phyloP scores from a whole-genome alignment of 2,888 invertebrate species.

The Sympetrum striolatum region DNA sequence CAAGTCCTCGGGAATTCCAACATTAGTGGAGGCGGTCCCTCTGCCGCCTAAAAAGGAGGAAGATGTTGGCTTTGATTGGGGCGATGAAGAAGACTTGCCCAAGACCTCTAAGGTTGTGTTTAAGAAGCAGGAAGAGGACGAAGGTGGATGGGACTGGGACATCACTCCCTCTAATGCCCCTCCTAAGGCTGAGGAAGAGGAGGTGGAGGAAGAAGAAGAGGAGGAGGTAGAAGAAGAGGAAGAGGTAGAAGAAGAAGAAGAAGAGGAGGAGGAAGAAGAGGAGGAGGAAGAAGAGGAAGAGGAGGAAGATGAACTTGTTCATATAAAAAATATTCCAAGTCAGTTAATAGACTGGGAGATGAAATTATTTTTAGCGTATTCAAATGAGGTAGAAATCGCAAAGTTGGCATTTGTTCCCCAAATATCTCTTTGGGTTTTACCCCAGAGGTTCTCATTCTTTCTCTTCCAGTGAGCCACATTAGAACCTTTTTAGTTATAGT shows the following conservation, averaged over 20 bases:
- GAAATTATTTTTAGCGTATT: not conserved
- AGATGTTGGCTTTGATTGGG: constrained; percentile 37
- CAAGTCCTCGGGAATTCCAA: constrained; percentile 58
- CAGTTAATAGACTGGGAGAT: not conserved
- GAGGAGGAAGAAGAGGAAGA: constrained; percentile 57
- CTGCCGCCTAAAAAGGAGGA: not conserved
- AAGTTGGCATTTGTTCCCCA: too few species aligned
- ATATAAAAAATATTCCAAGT: constrained; percentile 13
- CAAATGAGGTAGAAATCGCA: too few species aligned
- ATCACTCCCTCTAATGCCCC: not conserved
- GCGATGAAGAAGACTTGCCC: constrained; percentile 34
- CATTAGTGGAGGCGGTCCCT: not conserved
- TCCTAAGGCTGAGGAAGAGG: constrained; percentile 36
- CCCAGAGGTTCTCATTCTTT: too few species aligned
- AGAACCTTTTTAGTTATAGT: too few species aligned
- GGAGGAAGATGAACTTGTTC: constrained; percentile 53
- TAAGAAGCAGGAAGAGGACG: constrained; percentile 53
- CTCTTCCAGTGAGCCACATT: too few species aligned
- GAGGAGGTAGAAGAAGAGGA: constrained; percentile 14
- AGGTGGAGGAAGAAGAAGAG: constrained; percentile 23
- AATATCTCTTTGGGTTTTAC: too few species aligned
- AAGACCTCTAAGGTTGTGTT: constrained; percentile 44
- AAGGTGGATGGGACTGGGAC: constrained; percentile 36
- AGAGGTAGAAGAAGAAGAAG: constrained; percentile 57
- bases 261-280: constrained; percentile 57